Conservation (phyloP, 1,140 invertebrate species). For the Achatina immaculata region DNA sequence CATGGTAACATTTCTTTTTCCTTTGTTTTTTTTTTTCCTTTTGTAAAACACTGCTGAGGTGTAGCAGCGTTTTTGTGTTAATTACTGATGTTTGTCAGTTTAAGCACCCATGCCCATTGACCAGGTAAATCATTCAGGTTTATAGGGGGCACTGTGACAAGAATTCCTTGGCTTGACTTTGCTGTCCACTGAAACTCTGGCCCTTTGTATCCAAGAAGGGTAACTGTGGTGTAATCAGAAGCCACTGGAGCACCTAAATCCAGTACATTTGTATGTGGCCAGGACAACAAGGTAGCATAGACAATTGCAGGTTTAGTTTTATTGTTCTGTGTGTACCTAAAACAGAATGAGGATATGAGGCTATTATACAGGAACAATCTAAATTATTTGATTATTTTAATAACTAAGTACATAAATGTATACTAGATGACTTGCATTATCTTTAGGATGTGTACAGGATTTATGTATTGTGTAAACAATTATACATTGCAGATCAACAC, state of each 20-base stretch:
- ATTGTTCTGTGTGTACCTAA: constrained; percentile 28
- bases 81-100: constrained; percentile 19
- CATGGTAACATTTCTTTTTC: too few relatives aligned
- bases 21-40: too few relatives aligned
- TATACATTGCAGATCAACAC: too few relatives aligned
- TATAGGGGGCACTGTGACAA: not conserved
- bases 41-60: too few relatives aligned
- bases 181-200: not conserved
- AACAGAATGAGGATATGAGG: not conserved
- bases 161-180: not conserved
- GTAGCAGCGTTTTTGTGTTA: too few relatives aligned
- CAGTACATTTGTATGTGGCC: constrained; percentile 6
- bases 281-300: constrained; percentile 10
- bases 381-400: too few relatives aligned
- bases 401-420: too few relatives aligned
- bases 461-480: too few relatives aligned
- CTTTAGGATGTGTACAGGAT: too few relatives aligned
- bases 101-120: constrained; percentile 28
- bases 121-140: constrained; percentile 7
- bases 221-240: not conserved
- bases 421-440: too few relatives aligned
- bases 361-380: too few relatives aligned
- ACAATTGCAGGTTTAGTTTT: not conserved
- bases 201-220: constrained; percentile 14
- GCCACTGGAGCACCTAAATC: not conserved